Percentiles rank a stretch among this genome's conserved stretches.
Conservation (phyloP, 2,113 vertebrate species). For the Poeciliopsis prolifica region DNA sequence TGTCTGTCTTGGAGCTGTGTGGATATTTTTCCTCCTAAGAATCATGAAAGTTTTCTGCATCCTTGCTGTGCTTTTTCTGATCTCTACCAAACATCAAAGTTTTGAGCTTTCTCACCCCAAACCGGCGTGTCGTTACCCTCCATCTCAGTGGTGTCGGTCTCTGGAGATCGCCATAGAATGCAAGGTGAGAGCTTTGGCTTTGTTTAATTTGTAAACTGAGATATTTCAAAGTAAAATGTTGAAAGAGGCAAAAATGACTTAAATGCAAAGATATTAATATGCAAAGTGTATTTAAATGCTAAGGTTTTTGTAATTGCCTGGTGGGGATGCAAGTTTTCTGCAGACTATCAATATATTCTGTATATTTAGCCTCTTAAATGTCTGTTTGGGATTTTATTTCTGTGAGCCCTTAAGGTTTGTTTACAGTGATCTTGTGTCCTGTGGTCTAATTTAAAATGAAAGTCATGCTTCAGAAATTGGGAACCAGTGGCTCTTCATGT, state of each 20-base stretch:
- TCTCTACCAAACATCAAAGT: neutral
- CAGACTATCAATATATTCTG: no score
- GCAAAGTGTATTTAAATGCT: no score
- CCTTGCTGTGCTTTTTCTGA: constrained; percentile 35
- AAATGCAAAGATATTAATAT: no score
- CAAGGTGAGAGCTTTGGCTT: constrained; percentile 71
- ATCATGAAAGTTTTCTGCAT: constrained; percentile 46
- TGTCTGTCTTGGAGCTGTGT: neutral
- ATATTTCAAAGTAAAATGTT: neutral
- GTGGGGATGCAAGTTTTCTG: no score
- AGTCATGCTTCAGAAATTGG: constrained; percentile 73
- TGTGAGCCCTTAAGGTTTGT: no score
- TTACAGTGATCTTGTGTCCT: constrained; percentile 1
- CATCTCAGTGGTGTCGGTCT: constrained; percentile 82
- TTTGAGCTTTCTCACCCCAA: constrained; percentile 48
- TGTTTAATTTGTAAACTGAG: neutral
- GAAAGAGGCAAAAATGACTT: neutral
- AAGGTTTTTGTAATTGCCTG: no score
- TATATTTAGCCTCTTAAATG: neutral
- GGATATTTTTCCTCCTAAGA: neutral
- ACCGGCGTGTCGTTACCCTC: constrained; percentile 72
- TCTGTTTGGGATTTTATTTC: neutral
- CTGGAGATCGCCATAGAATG: constrained; percentile 77
- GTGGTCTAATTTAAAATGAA: constrained; percentile 45
- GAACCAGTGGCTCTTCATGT: constrained; percentile 63